Base-by-base conservation (phyloP, 2,113 vertebrate genomes). In the Aramus guarauna region DNA sequence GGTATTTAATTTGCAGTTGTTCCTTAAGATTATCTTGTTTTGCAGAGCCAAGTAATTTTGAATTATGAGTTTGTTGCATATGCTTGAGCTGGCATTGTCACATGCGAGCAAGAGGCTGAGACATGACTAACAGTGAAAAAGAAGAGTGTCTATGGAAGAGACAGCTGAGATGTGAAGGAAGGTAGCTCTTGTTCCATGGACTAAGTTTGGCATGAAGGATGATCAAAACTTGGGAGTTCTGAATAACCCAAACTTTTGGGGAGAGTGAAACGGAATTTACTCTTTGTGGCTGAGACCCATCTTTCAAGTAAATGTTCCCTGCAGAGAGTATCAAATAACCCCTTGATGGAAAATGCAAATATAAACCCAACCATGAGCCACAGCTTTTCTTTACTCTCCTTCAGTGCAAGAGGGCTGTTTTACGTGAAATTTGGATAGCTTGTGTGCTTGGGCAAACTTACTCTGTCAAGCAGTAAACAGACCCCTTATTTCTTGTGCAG, bases 341-440 rank as follows among this genome's bases (percentile, higher is more conserved):
- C 62, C 89, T 83, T 90, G 86, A 91, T 71, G 81, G 78, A 95
- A 92, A 96, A 95, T 85, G 89, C 81, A 95, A 95, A 95, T 91
- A 95, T 73, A 90, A 92, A 92, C 66, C 58, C 69, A 83, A 69
- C 41, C 53, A 43, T 53, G 32, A 82, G 18, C 50, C 50, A 80
- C 74, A 91, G 45, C 29, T 95, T 96, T 90, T 94, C 63, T 90
- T 91, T 66, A 78, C 60, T 64, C 9, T 76, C 66, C 43, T 78
- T 87, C 79, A 90, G 83, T 66, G 66, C 36, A 90, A 93, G 77
- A 62, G 50, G 14, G 53, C 71, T 88, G 22, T 88, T 95, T 91
- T 69, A 73, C 3, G 0, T 68, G 77, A 89, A 90, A 85, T 85
- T 87, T 73, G 87, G 84, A 62, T 53, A 85, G 58, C 26, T 72